Evolutionary conservation across 1,140 invertebrate genomes (phyloP), one percentile per base, ranked within the genome.

Genomic region (Rhizoglyphus robini): DNA sequence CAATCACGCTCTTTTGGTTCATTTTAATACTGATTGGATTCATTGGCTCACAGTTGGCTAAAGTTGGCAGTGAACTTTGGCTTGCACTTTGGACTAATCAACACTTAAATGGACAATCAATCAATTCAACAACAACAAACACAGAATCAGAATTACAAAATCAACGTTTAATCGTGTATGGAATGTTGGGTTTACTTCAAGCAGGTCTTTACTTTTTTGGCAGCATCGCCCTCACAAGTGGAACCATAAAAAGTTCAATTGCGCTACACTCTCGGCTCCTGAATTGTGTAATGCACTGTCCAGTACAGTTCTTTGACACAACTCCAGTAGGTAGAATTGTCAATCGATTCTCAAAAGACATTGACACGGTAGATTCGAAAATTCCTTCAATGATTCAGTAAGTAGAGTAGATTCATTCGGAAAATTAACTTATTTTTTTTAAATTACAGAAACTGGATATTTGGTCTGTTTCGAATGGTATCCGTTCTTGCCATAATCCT

Each of bases 31-130:
- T 64, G 68, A 49, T 61, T 64, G 15, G 68, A 70, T 63, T 65
- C 71, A 13, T 11, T 1, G 1, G 69, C 3, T 61, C 41, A 49
- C 70, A 75, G 70, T 75, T 69, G 61, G 90, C 93, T 76, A 86
- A 86, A 72, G 88, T 96, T 65, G 87, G 87, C 67, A 88, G 90
- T 25, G 96, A 92, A 77, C 79, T 95, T 67, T 97, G 93, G 92
- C 80, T 97, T 0, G 87, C 87, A 68, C 72, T 80, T 59, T 96
- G 72, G 71, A 58, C 59, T 49, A 73, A 76, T 65, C 73, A 77
- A 65, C 51, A 69, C n/a, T 49, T 54, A 20, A 30, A 25, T 2
- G n/a, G n/a, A n/a, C n/a, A n/a, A n/a, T n/a, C n/a, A n/a, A 38
- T 34, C 20, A 29, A 4, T 13, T 8, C 23, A 18, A 8, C 63